These are phyloP conservation scores for Oriolus oriolus DNA, from an alignment of 2,113 vertebrate genomes.

Conservation along the genomic window DNA sequence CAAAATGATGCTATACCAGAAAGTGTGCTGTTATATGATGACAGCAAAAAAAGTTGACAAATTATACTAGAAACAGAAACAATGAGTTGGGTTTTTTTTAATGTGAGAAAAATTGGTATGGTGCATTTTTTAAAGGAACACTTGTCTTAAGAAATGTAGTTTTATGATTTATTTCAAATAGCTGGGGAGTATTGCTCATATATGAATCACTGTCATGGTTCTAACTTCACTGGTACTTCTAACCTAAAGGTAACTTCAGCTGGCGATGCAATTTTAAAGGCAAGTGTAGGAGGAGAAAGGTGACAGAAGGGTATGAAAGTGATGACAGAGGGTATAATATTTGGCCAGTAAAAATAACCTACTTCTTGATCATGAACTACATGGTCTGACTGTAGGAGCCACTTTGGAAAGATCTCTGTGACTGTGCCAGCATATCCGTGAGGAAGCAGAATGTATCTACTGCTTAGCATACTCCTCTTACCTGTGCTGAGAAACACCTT, in stretches of 20 bases:
- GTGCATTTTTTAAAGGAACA: not conserved
- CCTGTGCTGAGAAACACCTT: not conserved
- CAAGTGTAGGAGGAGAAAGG: not conserved
- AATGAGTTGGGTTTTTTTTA: rapidly evolving
- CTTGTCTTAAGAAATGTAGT: not conserved
- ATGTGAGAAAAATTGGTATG: not conserved
- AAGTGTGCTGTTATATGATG: not conserved
- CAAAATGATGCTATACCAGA: not conserved
- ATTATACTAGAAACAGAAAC: not conserved
- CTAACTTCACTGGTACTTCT: not conserved
- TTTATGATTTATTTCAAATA: not conserved
- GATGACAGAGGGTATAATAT: not conserved
- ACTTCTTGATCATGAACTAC: not conserved
- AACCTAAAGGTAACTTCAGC: not conserved
- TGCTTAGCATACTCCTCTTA: not conserved
- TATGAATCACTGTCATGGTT: not conserved
- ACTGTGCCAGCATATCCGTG: not conserved
- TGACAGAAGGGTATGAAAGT: not conserved
- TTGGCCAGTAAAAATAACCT: not conserved
- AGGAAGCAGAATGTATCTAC: not conserved
- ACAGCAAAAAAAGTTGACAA: not conserved
- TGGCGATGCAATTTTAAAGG: not conserved
- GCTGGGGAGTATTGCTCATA: not conserved
- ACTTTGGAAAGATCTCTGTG: not conserved
- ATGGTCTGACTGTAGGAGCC: not conserved